These are phyloP conservation scores for Drosophila burlai DNA, from an alignment of 1,140 invertebrate species.

Conservation along the genomic window DNA sequence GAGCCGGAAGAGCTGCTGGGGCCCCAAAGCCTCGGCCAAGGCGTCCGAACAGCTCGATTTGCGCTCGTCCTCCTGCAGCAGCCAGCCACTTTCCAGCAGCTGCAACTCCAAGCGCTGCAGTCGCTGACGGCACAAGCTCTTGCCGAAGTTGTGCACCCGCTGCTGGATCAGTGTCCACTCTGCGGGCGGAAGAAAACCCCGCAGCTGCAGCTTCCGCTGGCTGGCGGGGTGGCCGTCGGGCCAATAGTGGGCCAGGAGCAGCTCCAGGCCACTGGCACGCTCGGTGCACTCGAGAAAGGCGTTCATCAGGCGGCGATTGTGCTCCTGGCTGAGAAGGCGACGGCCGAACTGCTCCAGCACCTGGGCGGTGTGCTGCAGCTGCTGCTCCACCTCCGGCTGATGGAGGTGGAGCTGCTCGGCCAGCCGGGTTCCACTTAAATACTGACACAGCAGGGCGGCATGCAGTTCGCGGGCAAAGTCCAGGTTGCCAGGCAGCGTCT, in stretches of 20 bases:
- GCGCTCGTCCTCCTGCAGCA: slow-evolving; percentile 30
- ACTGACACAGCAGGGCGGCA: slow-evolving; percentile 71
- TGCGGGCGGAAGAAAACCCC: slow-evolving; percentile 55
- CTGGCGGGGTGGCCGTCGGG: slow-evolving; percentile 53
- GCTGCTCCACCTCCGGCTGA: slow-evolving; percentile 41
- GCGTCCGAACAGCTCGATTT: slow-evolving; percentile 18
- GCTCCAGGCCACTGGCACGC: slow-evolving; percentile 56
- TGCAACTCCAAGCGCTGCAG: slow-evolving; percentile 67
- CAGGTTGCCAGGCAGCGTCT: slow-evolving; percentile 32
- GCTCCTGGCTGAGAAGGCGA: slow-evolving; percentile 60
- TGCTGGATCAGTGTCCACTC: slow-evolving; percentile 76
- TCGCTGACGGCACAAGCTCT: slow-evolving; percentile 58
- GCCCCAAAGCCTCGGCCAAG: slow-evolving; percentile 36
- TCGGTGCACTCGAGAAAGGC: slow-evolving; percentile 73
- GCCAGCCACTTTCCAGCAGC: slow-evolving; percentile 43
- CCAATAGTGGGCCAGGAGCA: slow-evolving; percentile 64
- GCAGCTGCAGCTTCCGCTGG: slow-evolving; percentile 20
- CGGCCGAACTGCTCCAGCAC: slow-evolving; percentile 64
- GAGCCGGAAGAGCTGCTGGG: slow-evolving; percentile 29
- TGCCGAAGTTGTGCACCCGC: slow-evolving; percentile 78
- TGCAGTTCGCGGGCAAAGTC: slow-evolving; percentile 68
- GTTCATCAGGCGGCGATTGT: slow-evolving; percentile 73
- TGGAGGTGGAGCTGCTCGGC: slow-evolving; percentile 67
- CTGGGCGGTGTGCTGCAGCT: slow-evolving; percentile 44
- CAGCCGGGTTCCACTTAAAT: slow-evolving; percentile 66